Conservation (phyloP, 2,888 invertebrate species). For the Agapetus fuscipes region DNA sequence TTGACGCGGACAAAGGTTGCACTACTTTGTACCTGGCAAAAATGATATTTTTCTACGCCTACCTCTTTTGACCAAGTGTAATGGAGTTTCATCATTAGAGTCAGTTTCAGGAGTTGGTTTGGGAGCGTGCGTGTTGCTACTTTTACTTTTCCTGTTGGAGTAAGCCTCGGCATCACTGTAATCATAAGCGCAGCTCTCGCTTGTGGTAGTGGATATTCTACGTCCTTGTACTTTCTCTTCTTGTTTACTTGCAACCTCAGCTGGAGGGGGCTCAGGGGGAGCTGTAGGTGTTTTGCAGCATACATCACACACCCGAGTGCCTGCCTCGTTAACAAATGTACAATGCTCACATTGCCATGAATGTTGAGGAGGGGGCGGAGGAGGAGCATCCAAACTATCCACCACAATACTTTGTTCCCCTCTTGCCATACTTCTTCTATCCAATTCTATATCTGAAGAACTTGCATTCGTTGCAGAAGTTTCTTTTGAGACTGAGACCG, state of each 20-base stretch:
- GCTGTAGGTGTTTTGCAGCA: constrained; percentile 74
- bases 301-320: constrained; percentile 68
- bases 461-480: constrained; percentile 8
- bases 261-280: constrained; percentile 26
- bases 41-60: constrained; percentile 62
- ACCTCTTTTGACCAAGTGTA: constrained; percentile 51
- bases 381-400: constrained; percentile 33
- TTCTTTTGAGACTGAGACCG: constrained; percentile 12
- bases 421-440: constrained; percentile 19
- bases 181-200: constrained; percentile 29
- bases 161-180: constrained; percentile 35
- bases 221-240: constrained; percentile 9
- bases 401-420: constrained; percentile 22
- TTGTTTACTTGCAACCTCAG: constrained; percentile 10
- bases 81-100: constrained; percentile 20
- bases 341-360: constrained; percentile 87
- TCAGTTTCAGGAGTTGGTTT: constrained; percentile 21
- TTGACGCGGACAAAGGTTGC: constrained; percentile 5
- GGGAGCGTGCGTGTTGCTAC: constrained; percentile 11
- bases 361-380: constrained; percentile 44
- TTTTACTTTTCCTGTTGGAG: constrained; percentile 28
- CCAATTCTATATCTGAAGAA: constrained; percentile 20
- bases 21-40: constrained; percentile 57
- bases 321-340: constrained; percentile 76
- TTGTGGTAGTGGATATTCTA: constrained; percentile 11